These are phyloP conservation scores for Asbolus verrucosus DNA, from an alignment of 1,140 invertebrate species.

Conservation along the genomic window DNA sequence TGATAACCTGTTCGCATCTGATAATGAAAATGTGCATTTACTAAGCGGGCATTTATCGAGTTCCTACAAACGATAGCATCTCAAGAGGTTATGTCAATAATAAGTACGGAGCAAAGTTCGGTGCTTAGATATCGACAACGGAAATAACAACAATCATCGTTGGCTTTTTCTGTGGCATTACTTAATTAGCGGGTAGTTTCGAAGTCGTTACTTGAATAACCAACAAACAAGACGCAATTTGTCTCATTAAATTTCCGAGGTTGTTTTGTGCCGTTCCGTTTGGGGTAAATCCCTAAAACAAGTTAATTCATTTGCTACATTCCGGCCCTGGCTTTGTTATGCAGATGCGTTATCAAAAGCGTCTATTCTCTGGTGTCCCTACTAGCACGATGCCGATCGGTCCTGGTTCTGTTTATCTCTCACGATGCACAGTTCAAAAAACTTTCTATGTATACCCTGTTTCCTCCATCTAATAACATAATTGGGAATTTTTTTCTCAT, in stretches of 20 bases:
- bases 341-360: constrained; percentile 19
- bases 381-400: constrained; percentile 1
- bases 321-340: constrained; percentile 22
- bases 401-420: not conserved
- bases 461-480: not conserved
- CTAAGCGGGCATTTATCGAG: constrained; percentile 45
- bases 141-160: not conserved
- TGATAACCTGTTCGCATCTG: constrained; percentile 48
- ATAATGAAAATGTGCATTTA: constrained; percentile 50
- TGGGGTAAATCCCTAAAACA: not conserved
- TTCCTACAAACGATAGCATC: constrained; percentile 21
- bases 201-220: not conserved
- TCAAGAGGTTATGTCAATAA: constrained; percentile 31
- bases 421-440: constrained; percentile 1
- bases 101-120: constrained; percentile 13
- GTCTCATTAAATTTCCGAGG: constrained; percentile 14
- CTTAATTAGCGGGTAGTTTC: not conserved
- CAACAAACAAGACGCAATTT: constrained; percentile 3
- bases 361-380: constrained; percentile 1
- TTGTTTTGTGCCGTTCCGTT: constrained; percentile 12
- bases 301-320: constrained; percentile 27
- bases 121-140: no score
- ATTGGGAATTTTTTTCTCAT: not conserved
- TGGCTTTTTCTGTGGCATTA: not conserved
- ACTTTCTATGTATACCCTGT: not conserved